These are phyloP conservation scores for Thunnus albacares DNA, from an alignment of 2,797 vertebrate genomes.

Conservation along the genomic window DNA sequence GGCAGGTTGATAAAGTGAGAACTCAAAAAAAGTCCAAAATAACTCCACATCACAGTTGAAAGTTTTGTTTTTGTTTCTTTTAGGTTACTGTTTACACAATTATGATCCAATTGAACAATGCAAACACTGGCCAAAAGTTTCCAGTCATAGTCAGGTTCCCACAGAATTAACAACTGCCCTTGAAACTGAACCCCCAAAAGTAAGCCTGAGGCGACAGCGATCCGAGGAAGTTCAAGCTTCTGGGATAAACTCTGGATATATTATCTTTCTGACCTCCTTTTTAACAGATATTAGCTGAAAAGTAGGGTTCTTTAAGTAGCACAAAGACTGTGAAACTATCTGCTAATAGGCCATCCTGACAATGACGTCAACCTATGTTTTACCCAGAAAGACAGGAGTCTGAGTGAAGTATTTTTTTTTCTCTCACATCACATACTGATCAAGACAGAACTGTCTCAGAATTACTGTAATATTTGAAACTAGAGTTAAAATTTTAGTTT, in stretches of 20 bases:
- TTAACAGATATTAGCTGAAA: slow-evolving; percentile 18
- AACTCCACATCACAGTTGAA: not conserved
- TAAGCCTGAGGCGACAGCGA: slow-evolving; percentile 22
- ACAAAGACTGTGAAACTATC: slow-evolving; percentile 22
- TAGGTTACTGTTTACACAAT: not conserved
- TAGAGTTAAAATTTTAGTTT: not conserved
- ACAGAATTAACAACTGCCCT: slow-evolving; percentile 20
- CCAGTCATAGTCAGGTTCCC: not conserved
- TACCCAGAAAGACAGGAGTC: not conserved
- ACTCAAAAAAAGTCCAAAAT: not conserved
- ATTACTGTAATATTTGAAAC: not conserved
- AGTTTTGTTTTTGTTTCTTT: not conserved
- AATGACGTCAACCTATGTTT: not conserved
- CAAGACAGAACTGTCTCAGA: not conserved
- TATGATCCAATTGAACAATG: slow-evolving; percentile 8
- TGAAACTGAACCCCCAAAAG: slow-evolving; percentile 31
- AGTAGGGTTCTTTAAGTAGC: slow-evolving; percentile 26
- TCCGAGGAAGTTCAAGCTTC: slow-evolving; percentile 2
- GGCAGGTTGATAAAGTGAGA: not conserved
- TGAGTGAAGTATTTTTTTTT: not conserved
- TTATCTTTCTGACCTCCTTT: slow-evolving; percentile 39
- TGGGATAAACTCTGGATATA: not conserved
- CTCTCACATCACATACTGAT: not conserved
- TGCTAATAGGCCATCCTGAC: not conserved
- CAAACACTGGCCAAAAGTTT: slow-evolving; percentile 9